Conservation (phyloP, 1,140 invertebrate genomes). For the Tetramorium simillimum region DNA sequence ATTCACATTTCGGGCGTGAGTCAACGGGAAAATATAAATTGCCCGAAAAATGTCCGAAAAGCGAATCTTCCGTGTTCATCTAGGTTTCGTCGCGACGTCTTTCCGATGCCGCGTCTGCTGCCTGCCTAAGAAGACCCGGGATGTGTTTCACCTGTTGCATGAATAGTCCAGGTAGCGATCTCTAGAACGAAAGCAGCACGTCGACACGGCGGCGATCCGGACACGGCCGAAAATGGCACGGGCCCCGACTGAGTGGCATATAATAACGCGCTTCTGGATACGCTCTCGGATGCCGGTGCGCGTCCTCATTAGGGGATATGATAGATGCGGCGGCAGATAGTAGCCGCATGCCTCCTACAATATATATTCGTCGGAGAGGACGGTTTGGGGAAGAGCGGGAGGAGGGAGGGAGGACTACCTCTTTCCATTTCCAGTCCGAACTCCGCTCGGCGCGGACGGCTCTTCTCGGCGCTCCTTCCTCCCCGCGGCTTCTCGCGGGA, state of each 20-base stretch:
- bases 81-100: slow-evolving; percentile 42
- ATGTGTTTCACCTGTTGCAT: slow-evolving; percentile 69
- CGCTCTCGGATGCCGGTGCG: slow-evolving; percentile 42
- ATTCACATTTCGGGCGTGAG: background rate
- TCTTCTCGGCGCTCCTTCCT: background rate
- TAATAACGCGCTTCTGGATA: slow-evolving; percentile 70
- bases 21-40: background rate
- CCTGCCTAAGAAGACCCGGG: slow-evolving; percentile 38
- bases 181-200: slow-evolving; percentile 36
- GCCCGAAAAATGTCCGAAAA: background rate
- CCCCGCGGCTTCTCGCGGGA: slow-evolving; percentile 40
- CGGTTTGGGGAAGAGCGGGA: background rate
- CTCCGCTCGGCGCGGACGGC: slow-evolving; percentile 5
- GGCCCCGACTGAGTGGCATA: slow-evolving; percentile 58
- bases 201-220: slow-evolving; percentile 22
- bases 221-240: slow-evolving; percentile 54
- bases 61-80: slow-evolving; percentile 21
- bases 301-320: slow-evolving; percentile 79
- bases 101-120: slow-evolving; percentile 44
- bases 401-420: background rate
- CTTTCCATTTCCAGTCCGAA: slow-evolving; percentile 14
- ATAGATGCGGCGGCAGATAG: slow-evolving; percentile 74
- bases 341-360: slow-evolving; percentile 57
- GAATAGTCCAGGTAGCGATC: slow-evolving; percentile 62
- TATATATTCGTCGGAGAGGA: slow-evolving; percentile 54